Evolutionary conservation across 2,888 invertebrate species (phyloP).

Genomic region (Cryptophagus acutangulus): DNA sequence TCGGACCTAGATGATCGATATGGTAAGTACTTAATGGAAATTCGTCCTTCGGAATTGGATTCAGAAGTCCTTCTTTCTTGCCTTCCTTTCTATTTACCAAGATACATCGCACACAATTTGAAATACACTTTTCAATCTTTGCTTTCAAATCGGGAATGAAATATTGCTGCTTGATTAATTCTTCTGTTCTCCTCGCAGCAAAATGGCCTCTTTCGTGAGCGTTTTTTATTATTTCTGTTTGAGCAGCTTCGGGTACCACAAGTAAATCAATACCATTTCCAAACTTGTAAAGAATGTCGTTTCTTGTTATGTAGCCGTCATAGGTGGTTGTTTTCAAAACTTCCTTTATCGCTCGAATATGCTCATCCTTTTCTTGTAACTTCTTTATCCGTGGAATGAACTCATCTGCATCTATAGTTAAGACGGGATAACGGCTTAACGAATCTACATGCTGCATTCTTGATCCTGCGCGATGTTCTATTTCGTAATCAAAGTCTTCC

Average conservation of each 20-base stretch:
- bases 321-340: no score
- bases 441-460: constrained; percentile 23
- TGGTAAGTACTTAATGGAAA: constrained; percentile 29
- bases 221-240: constrained; percentile 17
- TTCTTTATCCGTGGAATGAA: no score
- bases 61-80: constrained; percentile 26
- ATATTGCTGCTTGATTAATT: constrained; percentile 20
- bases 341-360: no score
- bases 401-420: no score
- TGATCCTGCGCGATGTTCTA: constrained; percentile 27
- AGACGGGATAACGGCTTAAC: constrained; percentile 15
- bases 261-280: constrained; percentile 14
- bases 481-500: constrained; percentile 26
- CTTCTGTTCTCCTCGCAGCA: constrained; percentile 20
- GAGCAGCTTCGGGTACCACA: constrained; percentile 20
- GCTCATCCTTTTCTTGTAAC: no score
- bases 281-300: constrained; percentile 23
- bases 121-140: constrained; percentile 13
- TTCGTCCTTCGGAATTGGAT: constrained; percentile 25
- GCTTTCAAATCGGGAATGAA: constrained; percentile 20
- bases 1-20: constrained; percentile 31
- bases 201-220: constrained; percentile 23
- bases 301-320: constrained; percentile 18
- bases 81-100: constrained; percentile 22
- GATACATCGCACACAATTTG: constrained; percentile 22